Evolutionary conservation across 2,888 invertebrate species (phyloP).

Genomic region (Zaprionus lineosus): DNA sequence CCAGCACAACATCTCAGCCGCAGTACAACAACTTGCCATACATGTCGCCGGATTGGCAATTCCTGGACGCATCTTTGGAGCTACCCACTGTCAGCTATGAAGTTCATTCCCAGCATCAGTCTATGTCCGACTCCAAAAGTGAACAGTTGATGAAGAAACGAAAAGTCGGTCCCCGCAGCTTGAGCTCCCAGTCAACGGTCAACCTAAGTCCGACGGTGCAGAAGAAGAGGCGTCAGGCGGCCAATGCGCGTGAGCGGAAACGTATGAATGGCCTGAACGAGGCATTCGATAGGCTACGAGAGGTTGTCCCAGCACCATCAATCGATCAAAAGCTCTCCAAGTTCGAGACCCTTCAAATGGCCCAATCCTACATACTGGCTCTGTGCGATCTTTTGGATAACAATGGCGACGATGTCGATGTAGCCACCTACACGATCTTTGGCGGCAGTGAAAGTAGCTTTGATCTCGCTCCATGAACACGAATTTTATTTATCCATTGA

Average conservation of each 20-base stretch:
- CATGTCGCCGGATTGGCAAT: constrained; percentile 64
- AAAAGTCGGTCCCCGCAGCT: constrained; percentile 16
- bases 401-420: constrained; percentile 62
- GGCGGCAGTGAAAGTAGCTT: constrained; percentile 48
- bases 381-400: constrained; percentile 86
- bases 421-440: constrained; percentile 53
- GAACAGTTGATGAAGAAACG: constrained; percentile 27
- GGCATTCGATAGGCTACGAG: constrained; percentile 88
- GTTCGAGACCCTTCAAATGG: constrained; percentile 91
- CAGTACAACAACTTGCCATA: constrained; percentile 31
- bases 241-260: constrained; percentile 89
- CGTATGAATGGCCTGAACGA: constrained; percentile 90
- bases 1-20: constrained; percentile 7
- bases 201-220: constrained; percentile 84
- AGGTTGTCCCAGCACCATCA: constrained; percentile 88
- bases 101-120: not conserved
- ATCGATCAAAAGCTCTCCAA: constrained; percentile 89
- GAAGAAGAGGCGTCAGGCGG: constrained; percentile 87
- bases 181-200: constrained; percentile 15
- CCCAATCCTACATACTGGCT: constrained; percentile 89
- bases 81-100: constrained; percentile 4
- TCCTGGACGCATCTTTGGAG: constrained; percentile 40
- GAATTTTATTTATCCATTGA: constrained; percentile 12
- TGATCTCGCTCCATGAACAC: constrained; percentile 17
- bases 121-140: too few relatives aligned